A percentile compares a stretch with the other conserved stretches of the same genome.
Conservation (phyloP, 1,140 invertebrate species). For the Harlomillsia oculata region DNA sequence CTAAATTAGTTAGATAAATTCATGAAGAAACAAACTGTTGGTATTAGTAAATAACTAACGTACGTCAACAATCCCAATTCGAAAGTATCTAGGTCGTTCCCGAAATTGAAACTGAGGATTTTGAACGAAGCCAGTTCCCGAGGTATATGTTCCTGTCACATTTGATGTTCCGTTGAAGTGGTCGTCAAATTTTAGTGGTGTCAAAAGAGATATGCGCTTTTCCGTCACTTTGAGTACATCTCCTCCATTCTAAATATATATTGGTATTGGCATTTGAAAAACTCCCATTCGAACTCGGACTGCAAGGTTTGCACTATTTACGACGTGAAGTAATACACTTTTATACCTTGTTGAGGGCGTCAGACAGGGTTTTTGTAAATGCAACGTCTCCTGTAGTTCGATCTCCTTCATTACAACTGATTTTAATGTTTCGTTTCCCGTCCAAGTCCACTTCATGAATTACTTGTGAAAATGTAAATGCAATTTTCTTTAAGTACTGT, state of each 20-base stretch:
- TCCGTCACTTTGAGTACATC: constrained; percentile 1
- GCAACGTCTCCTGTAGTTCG: constrained; percentile 1
- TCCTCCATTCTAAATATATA: constrained; percentile 26
- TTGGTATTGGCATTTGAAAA: too few relatives aligned
- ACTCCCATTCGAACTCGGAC: neutral
- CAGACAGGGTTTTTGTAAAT: constrained; percentile 4
- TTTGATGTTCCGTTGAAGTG: constrained; percentile 18
- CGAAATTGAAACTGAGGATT: constrained; percentile 13
- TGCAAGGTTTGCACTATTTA: neutral
- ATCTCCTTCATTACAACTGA: neutral
- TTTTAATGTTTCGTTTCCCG: neutral
- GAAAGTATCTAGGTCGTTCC: constrained; percentile 31
- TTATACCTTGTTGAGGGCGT: constrained; percentile 11
- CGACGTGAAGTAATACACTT: neutral
- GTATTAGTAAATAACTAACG: neutral
- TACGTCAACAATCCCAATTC: constrained; percentile 37
- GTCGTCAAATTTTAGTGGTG: constrained; percentile 16
- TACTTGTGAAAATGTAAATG: constrained; percentile 18
- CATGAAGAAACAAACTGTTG: neutral
- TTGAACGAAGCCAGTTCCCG: constrained; percentile 15
- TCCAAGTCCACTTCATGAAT: constrained; percentile 12
- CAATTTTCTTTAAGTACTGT: constrained; percentile 22
- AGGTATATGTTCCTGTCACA: constrained; percentile 26
- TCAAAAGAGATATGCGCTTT: neutral
- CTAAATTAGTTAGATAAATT: neutral